Conservation (phyloP, 2,113 vertebrate species). For the Anolis sagrei region DNA sequence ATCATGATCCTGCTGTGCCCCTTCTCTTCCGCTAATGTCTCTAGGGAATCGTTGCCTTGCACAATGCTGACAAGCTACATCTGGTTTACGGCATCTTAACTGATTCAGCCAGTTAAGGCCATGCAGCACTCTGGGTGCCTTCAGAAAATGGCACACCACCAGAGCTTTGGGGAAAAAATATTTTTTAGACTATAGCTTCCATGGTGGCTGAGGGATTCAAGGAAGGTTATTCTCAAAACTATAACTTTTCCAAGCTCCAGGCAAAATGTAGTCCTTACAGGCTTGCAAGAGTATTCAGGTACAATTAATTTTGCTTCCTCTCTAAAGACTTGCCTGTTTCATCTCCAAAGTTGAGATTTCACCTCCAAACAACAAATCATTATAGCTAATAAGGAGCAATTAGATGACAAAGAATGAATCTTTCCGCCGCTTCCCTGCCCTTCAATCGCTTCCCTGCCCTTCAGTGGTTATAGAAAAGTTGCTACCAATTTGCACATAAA, state of each 20-base stretch:
- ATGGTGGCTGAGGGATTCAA: too few species aligned
- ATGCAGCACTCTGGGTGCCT: neutral
- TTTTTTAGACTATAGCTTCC: too few species aligned
- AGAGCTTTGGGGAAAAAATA: too few species aligned
- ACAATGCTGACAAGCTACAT: neutral
- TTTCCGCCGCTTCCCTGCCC: rapidly evolving
- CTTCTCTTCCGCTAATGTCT: neutral
- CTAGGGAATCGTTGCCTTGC: neutral
- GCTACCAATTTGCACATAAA: neutral
- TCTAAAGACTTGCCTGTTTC: neutral
- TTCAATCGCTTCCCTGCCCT: rapidly evolving
- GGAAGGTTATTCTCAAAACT: too few species aligned
- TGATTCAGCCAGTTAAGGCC: slow-evolving; percentile 8
- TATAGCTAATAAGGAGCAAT: neutral
- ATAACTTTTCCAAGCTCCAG: too few species aligned
- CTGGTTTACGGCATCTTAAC: neutral
- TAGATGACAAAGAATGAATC: neutral
- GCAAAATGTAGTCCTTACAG: neutral
- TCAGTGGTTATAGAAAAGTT: neutral
- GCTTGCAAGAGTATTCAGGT: neutral
- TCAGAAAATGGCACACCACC: neutral
- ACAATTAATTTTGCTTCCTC: neutral
- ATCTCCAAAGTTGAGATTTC: neutral
- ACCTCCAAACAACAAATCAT: slow-evolving; percentile 7
- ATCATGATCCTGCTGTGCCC: neutral